These are phyloP conservation scores for Acholoe squamosa DNA, from an alignment of 2,888 invertebrate species.

Conservation along the genomic window DNA sequence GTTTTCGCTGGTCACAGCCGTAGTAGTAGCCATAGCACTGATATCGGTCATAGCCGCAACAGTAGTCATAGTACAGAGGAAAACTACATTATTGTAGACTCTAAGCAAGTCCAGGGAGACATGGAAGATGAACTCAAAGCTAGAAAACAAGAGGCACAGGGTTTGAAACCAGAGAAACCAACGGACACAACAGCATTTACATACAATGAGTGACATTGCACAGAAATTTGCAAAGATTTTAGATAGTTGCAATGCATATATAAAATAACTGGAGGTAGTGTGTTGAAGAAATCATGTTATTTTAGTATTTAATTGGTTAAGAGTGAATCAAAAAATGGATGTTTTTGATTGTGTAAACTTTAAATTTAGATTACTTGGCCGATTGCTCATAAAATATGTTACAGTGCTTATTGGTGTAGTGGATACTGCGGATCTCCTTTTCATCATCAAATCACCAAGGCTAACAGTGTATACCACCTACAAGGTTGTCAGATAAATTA, in stretches of 20 bases:
- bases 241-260: neutral
- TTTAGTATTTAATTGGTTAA: neutral
- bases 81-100: conserved; percentile 42
- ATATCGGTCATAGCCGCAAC: neutral
- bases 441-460: too few relatives aligned
- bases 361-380: too few relatives aligned
- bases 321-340: too few relatives aligned
- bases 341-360: too few relatives aligned
- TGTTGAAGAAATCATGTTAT: neutral
- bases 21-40: neutral
- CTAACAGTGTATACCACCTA: too few relatives aligned
- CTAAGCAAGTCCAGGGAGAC: neutral
- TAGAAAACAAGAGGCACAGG: neutral
- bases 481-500: too few relatives aligned
- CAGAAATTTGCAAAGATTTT: neutral
- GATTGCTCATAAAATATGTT: too few relatives aligned
- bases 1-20: neutral
- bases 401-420: too few relatives aligned
- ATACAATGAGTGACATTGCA: neutral
- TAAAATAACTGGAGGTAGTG: neutral
- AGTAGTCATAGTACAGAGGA: conserved; percentile 41
- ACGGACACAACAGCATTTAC: neutral
- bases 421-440: too few relatives aligned
- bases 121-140: conserved; percentile 39
- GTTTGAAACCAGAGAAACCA: neutral